phyloP scores from a whole-genome alignment of 2,113 vertebrate genomes.

The Bos taurus region ARS-UCD2.0 NC_037343.1:59662501-59663000 shows the following conservation, averaged over 20 bases:
- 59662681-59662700: background rate
- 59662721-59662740: background rate
- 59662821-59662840: background rate
- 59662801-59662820: background rate
- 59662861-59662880: background rate
- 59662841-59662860: background rate
- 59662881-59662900: background rate
- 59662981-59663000: background rate
- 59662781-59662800: background rate
- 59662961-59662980: background rate
- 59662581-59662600: background rate
- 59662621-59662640: background rate
- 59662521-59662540: background rate
- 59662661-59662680: background rate
- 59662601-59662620: background rate
- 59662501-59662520: background rate
- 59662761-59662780: background rate
- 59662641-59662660: background rate
- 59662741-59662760: background rate
- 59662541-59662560: background rate
- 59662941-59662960: background rate
- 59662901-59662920: background rate
- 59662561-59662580: background rate
- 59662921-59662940: background rate
- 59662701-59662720: background rate